Conservation (phyloP, 2,888 invertebrate genomes). For the Drepana falcataria region DNA sequence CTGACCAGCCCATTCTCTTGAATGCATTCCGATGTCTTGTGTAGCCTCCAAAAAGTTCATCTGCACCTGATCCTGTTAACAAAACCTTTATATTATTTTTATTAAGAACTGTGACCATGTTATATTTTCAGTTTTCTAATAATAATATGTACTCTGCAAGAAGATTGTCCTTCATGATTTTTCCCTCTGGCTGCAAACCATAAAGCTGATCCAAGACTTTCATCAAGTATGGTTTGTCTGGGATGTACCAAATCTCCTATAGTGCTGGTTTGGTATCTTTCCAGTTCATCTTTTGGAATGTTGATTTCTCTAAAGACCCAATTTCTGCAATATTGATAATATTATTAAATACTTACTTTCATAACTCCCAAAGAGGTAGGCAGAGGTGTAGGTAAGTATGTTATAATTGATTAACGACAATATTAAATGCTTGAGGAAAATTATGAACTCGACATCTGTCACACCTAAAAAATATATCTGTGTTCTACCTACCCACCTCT, state of each 20-base stretch:
- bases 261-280: constrained; percentile 68
- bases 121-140: background rate
- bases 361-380: too few relatives aligned
- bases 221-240: constrained; percentile 92
- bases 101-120: background rate
- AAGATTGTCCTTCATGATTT: constrained; percentile 75
- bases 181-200: constrained; percentile 96
- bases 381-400: too few relatives aligned
- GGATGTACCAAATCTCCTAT: constrained; percentile 92
- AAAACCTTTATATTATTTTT: constrained; percentile 78
- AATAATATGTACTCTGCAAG: constrained; percentile 77
- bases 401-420: too few relatives aligned
- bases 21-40: constrained; percentile 89
- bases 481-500: too few relatives aligned
- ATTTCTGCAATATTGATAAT: constrained; percentile 58
- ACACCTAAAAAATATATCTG: too few relatives aligned
- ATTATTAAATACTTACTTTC: background rate
- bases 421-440: too few relatives aligned
- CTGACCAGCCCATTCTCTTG: constrained; percentile 75
- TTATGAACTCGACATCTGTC: too few relatives aligned
- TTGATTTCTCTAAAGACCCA: constrained; percentile 94
- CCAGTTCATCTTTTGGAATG: constrained; percentile 82
- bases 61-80: constrained; percentile 95
- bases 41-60: constrained; percentile 98
- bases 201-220: constrained; percentile 95